These are phyloP conservation scores for Philopotamus ludificatus DNA, from an alignment of 1,140 invertebrate genomes.

Conservation along the genomic window DNA sequence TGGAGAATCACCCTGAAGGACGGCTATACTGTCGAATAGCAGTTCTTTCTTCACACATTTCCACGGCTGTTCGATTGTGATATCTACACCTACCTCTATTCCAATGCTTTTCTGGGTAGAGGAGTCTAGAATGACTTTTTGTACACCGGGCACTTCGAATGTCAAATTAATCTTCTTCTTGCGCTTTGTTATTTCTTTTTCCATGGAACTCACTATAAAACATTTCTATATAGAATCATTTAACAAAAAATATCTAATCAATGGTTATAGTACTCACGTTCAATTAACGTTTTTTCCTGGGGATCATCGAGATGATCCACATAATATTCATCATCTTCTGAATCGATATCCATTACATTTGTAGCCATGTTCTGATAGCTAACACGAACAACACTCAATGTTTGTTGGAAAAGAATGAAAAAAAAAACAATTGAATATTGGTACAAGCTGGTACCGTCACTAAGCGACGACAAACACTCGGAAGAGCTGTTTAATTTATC, in stretches of 20 bases:
- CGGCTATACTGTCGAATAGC: conserved; percentile 60
- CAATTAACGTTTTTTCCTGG: conserved; percentile 24
- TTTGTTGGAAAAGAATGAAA: too few species aligned
- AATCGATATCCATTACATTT: not conserved
- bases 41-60: conserved; percentile 62
- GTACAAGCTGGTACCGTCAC: too few species aligned
- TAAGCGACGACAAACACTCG: too few species aligned
- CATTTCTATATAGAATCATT: not conserved
- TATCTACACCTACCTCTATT: conserved; percentile 56
- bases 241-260: not conserved
- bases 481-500: too few species aligned
- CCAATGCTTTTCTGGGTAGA: conserved; percentile 55
- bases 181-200: conserved; percentile 9
- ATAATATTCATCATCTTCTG: conserved; percentile 9
- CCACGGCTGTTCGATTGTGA: conserved; percentile 74
- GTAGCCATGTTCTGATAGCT: not conserved
- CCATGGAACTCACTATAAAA: conserved; percentile 12
- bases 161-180: conserved; percentile 22
- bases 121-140: conserved; percentile 47
- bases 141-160: conserved; percentile 52
- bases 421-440: too few species aligned
- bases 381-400: too few species aligned
- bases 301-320: conserved; percentile 19
- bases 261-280: conserved; percentile 20
- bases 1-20: conserved; percentile 56